Base-by-base conservation (phyloP, 2,113 vertebrate genomes). In the Brachyhypopomus occidentalis region DNA sequence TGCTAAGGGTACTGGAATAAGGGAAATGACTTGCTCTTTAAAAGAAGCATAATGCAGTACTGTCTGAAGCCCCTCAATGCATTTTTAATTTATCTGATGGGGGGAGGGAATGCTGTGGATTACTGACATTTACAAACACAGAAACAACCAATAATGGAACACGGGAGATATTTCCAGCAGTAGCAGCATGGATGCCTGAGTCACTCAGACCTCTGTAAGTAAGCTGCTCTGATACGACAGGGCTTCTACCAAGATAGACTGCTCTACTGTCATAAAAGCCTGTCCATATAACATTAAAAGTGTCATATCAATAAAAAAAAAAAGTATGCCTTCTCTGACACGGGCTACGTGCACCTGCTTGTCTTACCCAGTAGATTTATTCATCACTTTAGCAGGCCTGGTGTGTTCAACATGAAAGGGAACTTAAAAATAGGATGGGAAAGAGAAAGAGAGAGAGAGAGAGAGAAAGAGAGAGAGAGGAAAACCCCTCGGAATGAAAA, bases 1-100 rank as follows among this genome's bases (percentile, higher is more conserved):
- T 14, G 71, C 16, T 80, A 58, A 48, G 19, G 38, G 48, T 80
- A 63, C 38, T 48, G 78, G 36, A 63, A 72, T 59, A 30, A 71
- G 34, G 56, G 30, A 19, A 59, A 16, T 27, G 20, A 34, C 71
- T 70, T 41, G 7, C 17, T 79, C 23, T 77, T 79, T 79, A 60
- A 71, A 55, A 60, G 52, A 22, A n/a, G 23, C 16, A 16, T 17
- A 45, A n/a, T 12, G 71, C 19, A 16, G 1, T 58, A 78, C 60
- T 71, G 66, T 60, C 70, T 25, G 55, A 22, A 41, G 11, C 66
- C 66, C 8, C 38, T 70, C 38, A 56, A 72, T 11, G 22, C 17
- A 1, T 60, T 45, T 79, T 71, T 72, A 60, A 72, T 58, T 56
- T 12, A 4, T 36, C 34, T 9, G 23, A 59, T 48, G 38, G 2